phyloP scores from a whole-genome alignment of 2,888 invertebrate species.

The Agonopterix alstromeriana region DNA sequence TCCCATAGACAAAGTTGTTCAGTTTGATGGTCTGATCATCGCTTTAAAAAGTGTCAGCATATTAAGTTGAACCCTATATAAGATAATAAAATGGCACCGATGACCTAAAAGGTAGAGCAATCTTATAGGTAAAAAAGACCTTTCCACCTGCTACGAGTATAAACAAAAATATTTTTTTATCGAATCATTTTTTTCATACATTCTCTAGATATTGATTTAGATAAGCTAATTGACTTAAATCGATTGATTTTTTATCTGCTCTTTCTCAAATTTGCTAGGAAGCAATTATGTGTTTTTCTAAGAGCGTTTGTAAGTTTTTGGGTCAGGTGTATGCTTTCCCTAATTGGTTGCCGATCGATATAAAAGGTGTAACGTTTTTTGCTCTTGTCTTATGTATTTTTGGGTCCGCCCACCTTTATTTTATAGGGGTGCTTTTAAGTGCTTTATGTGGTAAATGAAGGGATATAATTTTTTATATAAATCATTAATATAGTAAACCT shows the following conservation, averaged over 20 bases:
- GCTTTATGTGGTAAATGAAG: no score
- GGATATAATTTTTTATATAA: no score
- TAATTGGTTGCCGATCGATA: slow-evolving; percentile 22
- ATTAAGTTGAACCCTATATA: no score
- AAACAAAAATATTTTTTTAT: background rate
- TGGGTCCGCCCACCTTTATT: background rate
- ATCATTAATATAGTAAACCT: no score
- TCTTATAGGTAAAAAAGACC: background rate
- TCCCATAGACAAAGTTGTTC: no score
- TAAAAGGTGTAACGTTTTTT: slow-evolving; percentile 2
- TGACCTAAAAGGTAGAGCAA: background rate
- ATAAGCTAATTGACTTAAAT: slow-evolving; percentile 61
- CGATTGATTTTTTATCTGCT: slow-evolving; percentile 44
- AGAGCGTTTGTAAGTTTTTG: slow-evolving; percentile 4
- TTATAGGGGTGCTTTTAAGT: no score
- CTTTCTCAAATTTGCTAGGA: slow-evolving; percentile 11
- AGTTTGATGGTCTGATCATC: no score
- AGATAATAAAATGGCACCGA: no score
- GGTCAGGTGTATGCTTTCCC: slow-evolving; percentile 25
- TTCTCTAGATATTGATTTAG: slow-evolving; percentile 53
- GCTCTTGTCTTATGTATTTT: background rate
- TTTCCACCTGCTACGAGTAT: background rate
- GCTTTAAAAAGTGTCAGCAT: no score
- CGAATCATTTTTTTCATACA: background rate
- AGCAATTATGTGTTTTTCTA: slow-evolving; percentile 39